Evolutionary conservation across 92 coral and sea anemone genomes (phyloP), one percentile per base, ranked within the genome.

Genomic region (Isaurus tuberculatus): DNA sequence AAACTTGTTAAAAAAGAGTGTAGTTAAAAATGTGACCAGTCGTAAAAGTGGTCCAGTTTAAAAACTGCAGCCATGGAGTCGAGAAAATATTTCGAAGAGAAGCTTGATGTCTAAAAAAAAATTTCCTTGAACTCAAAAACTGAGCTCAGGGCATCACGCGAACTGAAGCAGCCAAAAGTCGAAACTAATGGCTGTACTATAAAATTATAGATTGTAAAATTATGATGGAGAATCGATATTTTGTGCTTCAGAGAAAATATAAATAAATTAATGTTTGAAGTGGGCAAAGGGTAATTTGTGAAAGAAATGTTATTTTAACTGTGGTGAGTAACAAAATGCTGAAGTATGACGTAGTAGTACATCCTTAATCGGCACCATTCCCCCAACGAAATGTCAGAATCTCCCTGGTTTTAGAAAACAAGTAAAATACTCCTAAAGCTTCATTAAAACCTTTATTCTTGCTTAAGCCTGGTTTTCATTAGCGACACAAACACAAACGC

Each of bases 231-330:
- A 84, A 88, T 88, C 91, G 86, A 84, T 91, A 91, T 91, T 91
- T 91, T 91, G 91, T 88, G 94, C 82, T 87, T 72, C 84, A 91
- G 65, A 71, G 77, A 79, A 88, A 80, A 80, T 86, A 91, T 91
- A 87, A 91, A 91, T 91, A 88, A 91, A 91, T 88, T 88, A 90
- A 90, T 79, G 88, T 84, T 88, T 88, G 87, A 91, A 88, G 28
- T 85, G 80, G 48, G 30, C 17, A 19, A 63, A 27, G 8, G 27
- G 65, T 23, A 27, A 19, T 8, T 46, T 46, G 11, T 46, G 53
- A 46, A 46, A 46, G n/a, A n/a, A n/a, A n/a, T n/a, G n/a, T n/a
- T n/a, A n/a, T n/a, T n/a, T n/a, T n/a, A n/a, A n/a, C n/a, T n/a
- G n/a, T n/a, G n/a, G n/a, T n/a, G n/a, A n/a, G n/a, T n/a, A n/a